Base-by-base conservation (phyloP, 2,888 invertebrate species). In the Neria commutata region DNA sequence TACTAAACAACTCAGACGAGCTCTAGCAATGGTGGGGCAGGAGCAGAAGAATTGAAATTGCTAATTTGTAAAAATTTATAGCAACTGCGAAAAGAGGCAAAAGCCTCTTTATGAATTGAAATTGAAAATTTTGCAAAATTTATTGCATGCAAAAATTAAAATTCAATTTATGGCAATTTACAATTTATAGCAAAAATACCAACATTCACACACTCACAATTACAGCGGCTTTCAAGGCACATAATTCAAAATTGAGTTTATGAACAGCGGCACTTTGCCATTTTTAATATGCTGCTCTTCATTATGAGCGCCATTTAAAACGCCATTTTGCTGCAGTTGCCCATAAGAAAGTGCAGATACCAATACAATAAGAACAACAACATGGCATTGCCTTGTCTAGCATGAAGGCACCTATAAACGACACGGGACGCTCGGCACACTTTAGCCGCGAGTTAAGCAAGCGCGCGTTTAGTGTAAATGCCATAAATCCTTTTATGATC, bases 401-500 rank as follows among this genome's bases (percentile, higher is more conserved):
- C 65, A 56, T 19, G 25, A 29, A 51, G 37, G 23, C 16, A 17
- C 52, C 21, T 14, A 29, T 23, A 8, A 19, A 23, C 21, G 17
- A 48, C 23, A 19, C 55, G n/a, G n/a, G n/a, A n/a, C 45, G 58
- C 51, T 56, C 60, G 54, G 42, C 34, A 25, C 58, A 63, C 66
- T 67, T 47, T 64, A 62, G 42, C 19, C 17, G 6, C 62, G 67
- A 60, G 61, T 68, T 72, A 74, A 72, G 69, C 65, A 71, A n/a
- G 23, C 21, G 50, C n/a, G n/a, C n/a, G n/a, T n/a, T n/a, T 51
- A n/a, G 37, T 63, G 64, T 65, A 67, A 71, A 67, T 61, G 70
- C 68, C 69, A 80, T 80, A 79, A 80, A 80, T 79, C 77, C 75
- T 71, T 79, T 80, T 78, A 78, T 78, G 75, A 76, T 69, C 71